Evolutionary conservation across 2,113 vertebrate genomes (phyloP).

Genomic region (Eudyptes chrysolophus): DNA sequence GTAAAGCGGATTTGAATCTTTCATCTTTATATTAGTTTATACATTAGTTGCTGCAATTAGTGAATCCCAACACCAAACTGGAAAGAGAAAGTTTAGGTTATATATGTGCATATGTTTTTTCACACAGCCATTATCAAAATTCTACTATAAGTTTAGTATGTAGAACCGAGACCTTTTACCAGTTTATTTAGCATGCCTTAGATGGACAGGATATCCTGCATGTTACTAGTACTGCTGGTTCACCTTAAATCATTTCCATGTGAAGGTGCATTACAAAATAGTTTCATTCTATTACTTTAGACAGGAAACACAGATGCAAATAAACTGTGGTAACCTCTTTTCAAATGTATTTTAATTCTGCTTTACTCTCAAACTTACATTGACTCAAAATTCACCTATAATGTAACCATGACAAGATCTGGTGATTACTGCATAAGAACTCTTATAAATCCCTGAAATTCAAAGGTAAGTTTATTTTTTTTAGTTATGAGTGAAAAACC

Average conservation of each 20-base stretch:
- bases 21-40: not conserved
- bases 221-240: not conserved
- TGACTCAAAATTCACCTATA: not conserved
- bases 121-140: not conserved
- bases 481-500: not conserved
- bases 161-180: not conserved
- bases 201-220: not conserved
- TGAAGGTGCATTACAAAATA: not conserved
- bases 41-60: not conserved
- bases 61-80: not conserved
- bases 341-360: not conserved
- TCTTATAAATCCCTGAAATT: not conserved
- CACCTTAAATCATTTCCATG: not conserved
- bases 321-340: not conserved
- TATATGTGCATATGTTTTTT: not conserved
- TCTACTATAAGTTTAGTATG: not conserved
- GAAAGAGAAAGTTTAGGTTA: not conserved
- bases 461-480: not conserved
- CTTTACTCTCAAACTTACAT: not conserved
- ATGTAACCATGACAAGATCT: not conserved
- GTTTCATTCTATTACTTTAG: not conserved
- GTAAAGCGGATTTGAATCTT: not conserved
- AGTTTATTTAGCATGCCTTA: not conserved
- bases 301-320: not conserved
- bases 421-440: not conserved